Percentiles rank a stretch among this genome's conserved stretches.
These are phyloP conservation scores for Masticophis lateralis DNA, from an alignment of 2,797 vertebrate genomes.

Conservation along the genomic window DNA sequence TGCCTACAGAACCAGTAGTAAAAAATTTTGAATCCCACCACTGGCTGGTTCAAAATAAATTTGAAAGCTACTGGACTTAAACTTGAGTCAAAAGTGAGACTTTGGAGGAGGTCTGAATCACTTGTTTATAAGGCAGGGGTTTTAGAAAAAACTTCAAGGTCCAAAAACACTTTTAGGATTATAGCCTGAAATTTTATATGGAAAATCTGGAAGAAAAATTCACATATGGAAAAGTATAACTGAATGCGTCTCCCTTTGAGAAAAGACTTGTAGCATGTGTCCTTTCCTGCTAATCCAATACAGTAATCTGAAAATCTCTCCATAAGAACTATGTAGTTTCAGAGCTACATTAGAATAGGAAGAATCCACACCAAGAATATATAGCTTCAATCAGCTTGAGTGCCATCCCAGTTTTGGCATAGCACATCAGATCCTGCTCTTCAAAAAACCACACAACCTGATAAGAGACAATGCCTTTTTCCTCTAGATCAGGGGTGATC, in stretches of 20 bases:
- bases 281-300: background rate
- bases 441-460: background rate
- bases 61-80: background rate
- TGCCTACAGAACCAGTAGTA: too few relatives aligned
- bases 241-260: background rate
- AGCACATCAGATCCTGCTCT: background rate
- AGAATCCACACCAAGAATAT: background rate
- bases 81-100: background rate
- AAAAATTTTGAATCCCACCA: too few relatives aligned
- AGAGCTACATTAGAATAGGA: background rate
- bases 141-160: background rate
- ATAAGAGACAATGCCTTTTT: background rate
- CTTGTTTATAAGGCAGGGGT: background rate
- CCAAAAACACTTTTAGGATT: background rate
- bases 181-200: background rate
- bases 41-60: background rate
- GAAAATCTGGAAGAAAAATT: background rate
- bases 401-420: background rate
- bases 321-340: background rate
- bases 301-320: background rate
- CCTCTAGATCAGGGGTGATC: background rate
- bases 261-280: background rate
- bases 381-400: background rate
- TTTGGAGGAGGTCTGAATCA: background rate
- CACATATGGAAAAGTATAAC: background rate